A percentile compares a stretch with the other conserved stretches of the same genome.
Evolutionary conservation across 2,113 vertebrate genomes (phyloP).

Genomic region (Orthonyx spaldingii): DNA sequence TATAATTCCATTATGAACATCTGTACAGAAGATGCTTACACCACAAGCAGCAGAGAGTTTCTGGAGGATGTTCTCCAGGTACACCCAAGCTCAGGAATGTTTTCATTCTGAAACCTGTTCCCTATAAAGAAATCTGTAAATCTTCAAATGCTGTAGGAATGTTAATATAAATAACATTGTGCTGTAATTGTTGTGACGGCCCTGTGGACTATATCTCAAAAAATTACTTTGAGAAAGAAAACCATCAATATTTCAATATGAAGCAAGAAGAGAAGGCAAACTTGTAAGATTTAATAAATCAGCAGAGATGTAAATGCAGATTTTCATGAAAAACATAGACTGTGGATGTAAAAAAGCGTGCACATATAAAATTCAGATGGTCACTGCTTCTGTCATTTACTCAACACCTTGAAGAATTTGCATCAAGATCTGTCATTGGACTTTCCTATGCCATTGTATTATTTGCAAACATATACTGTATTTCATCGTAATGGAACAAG

Average conservation of each 20-base stretch:
- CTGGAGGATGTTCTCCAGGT: neutral
- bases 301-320: neutral
- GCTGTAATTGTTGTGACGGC: neutral
- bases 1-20: neutral
- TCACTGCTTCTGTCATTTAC: neutral
- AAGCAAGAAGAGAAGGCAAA: neutral
- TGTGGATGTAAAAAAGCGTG: neutral
- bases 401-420: neutral
- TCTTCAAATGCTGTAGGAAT: neutral
- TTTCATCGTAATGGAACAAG: neutral
- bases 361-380: neutral
- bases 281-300: neutral
- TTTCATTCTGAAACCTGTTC: neutral
- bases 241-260: neutral
- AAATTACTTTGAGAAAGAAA: neutral
- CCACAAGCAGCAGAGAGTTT: neutral
- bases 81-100: neutral
- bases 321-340: neutral
- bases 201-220: neutral
- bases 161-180: neutral
- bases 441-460: neutral
- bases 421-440: neutral
- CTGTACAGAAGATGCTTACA: neutral
- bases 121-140: neutral
- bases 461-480: neutral